Percentiles rank a stretch among this genome's conserved stretches.
phyloP scores from a whole-genome alignment of 2,797 vertebrate species.

The Poliocrania exsul region DNA sequence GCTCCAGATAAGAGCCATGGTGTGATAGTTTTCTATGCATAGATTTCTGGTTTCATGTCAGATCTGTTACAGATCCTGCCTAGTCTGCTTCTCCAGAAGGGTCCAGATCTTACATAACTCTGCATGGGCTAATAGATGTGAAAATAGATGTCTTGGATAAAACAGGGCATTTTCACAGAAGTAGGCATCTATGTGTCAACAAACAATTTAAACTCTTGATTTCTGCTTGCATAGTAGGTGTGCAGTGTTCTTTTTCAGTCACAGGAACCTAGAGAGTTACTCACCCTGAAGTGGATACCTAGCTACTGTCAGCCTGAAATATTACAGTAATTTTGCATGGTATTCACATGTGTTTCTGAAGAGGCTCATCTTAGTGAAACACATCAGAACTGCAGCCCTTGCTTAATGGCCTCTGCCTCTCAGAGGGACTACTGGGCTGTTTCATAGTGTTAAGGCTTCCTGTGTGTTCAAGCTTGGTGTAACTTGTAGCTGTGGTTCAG shows the following conservation, averaged over 20 bases:
- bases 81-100: neutral
- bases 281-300: neutral
- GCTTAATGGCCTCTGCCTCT: neutral
- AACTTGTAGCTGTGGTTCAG: neutral
- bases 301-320: neutral
- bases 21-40: neutral
- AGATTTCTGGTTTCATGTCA: neutral
- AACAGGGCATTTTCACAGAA: neutral
- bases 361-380: neutral
- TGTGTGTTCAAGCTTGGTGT: neutral
- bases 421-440: neutral
- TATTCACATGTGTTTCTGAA: neutral
- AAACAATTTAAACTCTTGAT: neutral
- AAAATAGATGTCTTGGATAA: neutral
- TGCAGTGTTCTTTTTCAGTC: neutral
- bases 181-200: neutral
- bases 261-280: neutral
- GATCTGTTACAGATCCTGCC: neutral
- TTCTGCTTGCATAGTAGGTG: neutral
- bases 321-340: neutral
- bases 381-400: neutral
- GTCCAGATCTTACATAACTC: neutral
- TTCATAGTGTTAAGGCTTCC: neutral
- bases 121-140: neutral
- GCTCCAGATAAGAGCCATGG: neutral